Base-by-base conservation (phyloP, 2,797 vertebrate genomes). In the Chrysocyon brachyurus region DNA sequence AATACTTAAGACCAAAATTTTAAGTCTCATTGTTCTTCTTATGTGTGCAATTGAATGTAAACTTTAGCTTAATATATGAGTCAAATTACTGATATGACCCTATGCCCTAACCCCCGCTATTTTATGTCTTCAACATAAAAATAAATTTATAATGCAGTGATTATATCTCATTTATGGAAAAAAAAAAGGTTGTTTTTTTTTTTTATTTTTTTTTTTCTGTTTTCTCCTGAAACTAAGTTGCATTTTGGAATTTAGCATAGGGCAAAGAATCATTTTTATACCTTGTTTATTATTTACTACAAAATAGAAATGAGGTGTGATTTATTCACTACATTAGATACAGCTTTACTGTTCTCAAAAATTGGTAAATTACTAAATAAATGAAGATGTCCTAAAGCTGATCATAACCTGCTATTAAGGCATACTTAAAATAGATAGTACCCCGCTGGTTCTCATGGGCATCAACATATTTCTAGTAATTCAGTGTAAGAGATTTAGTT, bases 391-490 rank as follows among this genome's bases (percentile, higher is more conserved):
- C 31, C 21, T 84, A 79, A 81, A 92, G 46, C 46, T 87, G 79
- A 72, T 61, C 33, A 96, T 83, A 84, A 91, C 31, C 56, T 75
- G 4, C 54, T 92, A 83, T 97, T 94, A 94, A 95, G n/a, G 28
- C 26, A 81, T 49, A 21, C 73, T 92, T 92, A 90, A 94, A 98
- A 95, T 97, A 96, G 90, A 96, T 15, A 40, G 22, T 14, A 59
- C 12, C 81, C 57, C 0, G 36, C 89, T 95, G 82, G 10, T 61
- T 15, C 56, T 96, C 96, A 54, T 64, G 83, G 96, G 91, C 63
- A 88, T 36, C 17, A 59, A 96, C 54, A 61, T 88, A 93, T 90
- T 96, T 22, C 12, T 6, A 95, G 78, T 79, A 63, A 61, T 22
- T 96, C 36, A 87, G 28, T 78, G 49, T 73, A 86, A 90, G 66